Percentiles rank a stretch among this genome's conserved stretches.
Conservation (phyloP, 2,888 invertebrate genomes). For the Craniophora ligustri region DNA sequence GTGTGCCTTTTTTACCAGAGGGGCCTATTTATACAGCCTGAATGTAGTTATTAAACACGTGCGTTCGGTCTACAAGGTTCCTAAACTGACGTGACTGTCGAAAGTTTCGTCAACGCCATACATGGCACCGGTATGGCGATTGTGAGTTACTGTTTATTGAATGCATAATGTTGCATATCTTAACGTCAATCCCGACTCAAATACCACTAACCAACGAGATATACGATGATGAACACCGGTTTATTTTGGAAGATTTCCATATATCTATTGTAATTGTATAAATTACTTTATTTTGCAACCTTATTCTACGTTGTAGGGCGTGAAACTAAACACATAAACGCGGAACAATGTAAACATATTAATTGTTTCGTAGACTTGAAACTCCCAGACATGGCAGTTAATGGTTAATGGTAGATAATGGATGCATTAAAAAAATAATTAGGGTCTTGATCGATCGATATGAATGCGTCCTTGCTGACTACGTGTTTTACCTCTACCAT, state of each 20-base stretch:
- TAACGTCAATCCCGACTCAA: constrained; percentile 28
- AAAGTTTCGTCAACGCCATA: constrained; percentile 69
- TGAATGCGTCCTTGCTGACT: no score
- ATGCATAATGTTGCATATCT: constrained; percentile 66
- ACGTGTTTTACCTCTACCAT: no score
- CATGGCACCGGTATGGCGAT: constrained; percentile 70
- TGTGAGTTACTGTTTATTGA: constrained; percentile 57
- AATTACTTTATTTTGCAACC: constrained; percentile 41
- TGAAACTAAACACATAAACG: constrained; percentile 35
- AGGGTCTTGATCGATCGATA: no score
- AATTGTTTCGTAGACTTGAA: constrained; percentile 22
- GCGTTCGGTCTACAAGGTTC: constrained; percentile 49
- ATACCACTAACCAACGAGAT: constrained; percentile 9
- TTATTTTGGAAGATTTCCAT: not conserved
- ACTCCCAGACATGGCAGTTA: constrained; percentile 9
- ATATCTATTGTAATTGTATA: not conserved
- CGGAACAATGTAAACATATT: constrained; percentile 16
- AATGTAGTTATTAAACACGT: no score
- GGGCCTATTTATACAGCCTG: no score
- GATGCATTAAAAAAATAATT: not conserved
- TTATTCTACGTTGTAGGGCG: constrained; percentile 23
- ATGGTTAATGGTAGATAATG: not conserved
- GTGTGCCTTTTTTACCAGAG: no score
- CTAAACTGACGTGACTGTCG: constrained; percentile 72
- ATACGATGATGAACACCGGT: constrained; percentile 5